Evolutionary conservation across 2,888 invertebrate genomes (phyloP).

Genomic region (Sepioteuthis lessoniana): DNA sequence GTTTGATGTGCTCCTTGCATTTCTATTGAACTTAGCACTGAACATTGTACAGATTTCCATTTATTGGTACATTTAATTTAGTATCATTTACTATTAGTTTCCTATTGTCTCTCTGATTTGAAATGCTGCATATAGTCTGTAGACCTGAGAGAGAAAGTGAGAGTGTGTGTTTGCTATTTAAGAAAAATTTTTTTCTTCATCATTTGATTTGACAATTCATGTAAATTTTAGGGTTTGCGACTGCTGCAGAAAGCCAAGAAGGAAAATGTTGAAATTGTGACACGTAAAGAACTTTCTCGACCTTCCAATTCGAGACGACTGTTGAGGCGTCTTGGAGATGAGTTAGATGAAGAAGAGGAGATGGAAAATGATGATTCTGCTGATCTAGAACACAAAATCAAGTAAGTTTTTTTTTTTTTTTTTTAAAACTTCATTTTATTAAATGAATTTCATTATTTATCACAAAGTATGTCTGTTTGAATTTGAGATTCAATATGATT

Average conservation of each 20-base stretch:
- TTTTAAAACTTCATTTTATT: not conserved
- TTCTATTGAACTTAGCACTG: too few species aligned
- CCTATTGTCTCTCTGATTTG: too few species aligned
- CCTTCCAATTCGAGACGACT: constrained; percentile 64
- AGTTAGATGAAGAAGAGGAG: constrained; percentile 65
- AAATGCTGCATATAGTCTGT: too few species aligned
- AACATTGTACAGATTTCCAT: too few species aligned
- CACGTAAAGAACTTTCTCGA: constrained; percentile 60
- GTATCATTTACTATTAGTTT: too few species aligned
- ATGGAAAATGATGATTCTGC: constrained; percentile 74
- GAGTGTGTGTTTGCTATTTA: too few species aligned
- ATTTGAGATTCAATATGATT: too few species aligned
- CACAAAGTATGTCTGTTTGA: not conserved
- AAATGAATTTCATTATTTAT: not conserved
- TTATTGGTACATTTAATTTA: too few species aligned
- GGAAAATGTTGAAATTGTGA: constrained; percentile 67
- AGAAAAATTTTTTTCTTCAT: too few species aligned
- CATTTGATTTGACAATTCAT: too few species aligned
- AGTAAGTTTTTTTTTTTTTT: constrained; percentile 63
- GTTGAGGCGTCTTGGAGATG: constrained; percentile 63
- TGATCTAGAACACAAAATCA: constrained; percentile 75
- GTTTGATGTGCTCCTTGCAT: too few species aligned
- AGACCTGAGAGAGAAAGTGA: too few species aligned
- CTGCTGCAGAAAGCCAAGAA: constrained; percentile 74
- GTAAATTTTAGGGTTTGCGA: constrained; percentile 70